phyloP scores from a whole-genome alignment of 2,797 vertebrate species.

The Graptemys geographica region DNA sequence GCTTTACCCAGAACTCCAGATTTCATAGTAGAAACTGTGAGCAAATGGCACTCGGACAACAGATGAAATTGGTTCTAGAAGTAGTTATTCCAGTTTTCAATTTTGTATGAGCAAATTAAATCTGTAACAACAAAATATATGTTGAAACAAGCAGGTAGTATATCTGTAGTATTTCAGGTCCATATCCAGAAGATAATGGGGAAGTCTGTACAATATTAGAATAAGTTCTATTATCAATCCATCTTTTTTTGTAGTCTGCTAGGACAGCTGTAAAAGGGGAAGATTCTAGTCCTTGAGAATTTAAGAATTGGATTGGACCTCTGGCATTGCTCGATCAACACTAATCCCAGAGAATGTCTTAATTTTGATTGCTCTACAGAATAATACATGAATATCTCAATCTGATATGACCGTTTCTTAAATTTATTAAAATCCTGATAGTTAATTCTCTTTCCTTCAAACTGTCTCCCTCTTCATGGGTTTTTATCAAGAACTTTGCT shows the following conservation, averaged over 20 bases:
- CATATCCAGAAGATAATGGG: not conserved
- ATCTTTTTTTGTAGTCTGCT: not conserved
- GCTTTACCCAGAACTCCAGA: not conserved
- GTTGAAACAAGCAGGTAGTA: not conserved
- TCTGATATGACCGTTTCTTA: not conserved
- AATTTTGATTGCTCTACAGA: slow-evolving; percentile 6
- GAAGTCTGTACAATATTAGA: too few relatives aligned
- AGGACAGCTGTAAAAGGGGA: not conserved
- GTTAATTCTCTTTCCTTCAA: not conserved
- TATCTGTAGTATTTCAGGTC: not conserved
- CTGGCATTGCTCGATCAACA: slow-evolving; percentile 19
- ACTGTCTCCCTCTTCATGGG: slow-evolving; percentile 18
- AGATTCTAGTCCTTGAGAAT: not conserved
- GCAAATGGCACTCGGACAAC: not conserved
- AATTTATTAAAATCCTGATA: too few relatives aligned
- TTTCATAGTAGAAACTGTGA: not conserved
- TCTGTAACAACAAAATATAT: not conserved
- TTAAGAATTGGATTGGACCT: slow-evolving; percentile 34
- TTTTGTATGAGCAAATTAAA: not conserved
- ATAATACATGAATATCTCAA: slow-evolving; percentile 20
- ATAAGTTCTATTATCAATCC: not conserved
- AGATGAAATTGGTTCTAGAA: not conserved
- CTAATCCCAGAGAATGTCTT: slow-evolving; percentile 39
- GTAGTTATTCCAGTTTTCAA: not conserved
- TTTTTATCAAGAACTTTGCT: slow-evolving; percentile 1